Evolutionary conservation across 2,797 vertebrate genomes (phyloP), one percentile per base, ranked within the genome.

Genomic region (Sebastes nivosus): DNA sequence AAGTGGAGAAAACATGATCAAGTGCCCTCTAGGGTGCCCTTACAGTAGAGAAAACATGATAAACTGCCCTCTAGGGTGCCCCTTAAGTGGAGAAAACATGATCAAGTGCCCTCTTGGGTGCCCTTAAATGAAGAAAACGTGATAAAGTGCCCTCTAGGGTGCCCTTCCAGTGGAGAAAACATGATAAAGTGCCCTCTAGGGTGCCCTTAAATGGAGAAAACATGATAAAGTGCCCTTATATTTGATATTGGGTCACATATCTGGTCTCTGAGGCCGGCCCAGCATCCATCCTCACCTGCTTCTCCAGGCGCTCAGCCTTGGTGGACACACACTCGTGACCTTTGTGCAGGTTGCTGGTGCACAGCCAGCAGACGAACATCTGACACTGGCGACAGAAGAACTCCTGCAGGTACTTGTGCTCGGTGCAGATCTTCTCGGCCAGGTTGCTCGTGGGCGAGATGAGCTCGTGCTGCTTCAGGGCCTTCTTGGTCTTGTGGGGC

Each of bases 391-490:
- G 94, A 32, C 96, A 96, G 93, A 83, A 95, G 89, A 96, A 96
- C 95, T 96, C 96, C 81, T 96, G 92, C 74, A 96, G 94, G 88
- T 96, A 96, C 88, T 96, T 96, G 94, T 96, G 96, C 87, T 95
- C 88, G 7, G 93, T 89, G 90, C 96, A 96, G 84, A 96, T 96
- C 92, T 96, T 96, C 83, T 95, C 92, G 0, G 93, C 83, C 85
- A 96, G 88, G 16, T 95, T 92, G 8, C 85, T 73, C 0, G 92
- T 96, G 18, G 96, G 95, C 1, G 72, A 52, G 14, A 96, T 95
- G 34, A 96, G 93, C 89, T 96, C 96, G 8, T 96, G 96, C 79
- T 82, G 63, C 87, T 92, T 95, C 69, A 96, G 88, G 50, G 89
- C 64, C 67, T 93, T 90, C 70, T 95, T 88, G 65, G 89, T 94